phyloP scores from a whole-genome alignment of 2,797 vertebrate genomes.

The Synaphobranchus kaupii region DNA sequence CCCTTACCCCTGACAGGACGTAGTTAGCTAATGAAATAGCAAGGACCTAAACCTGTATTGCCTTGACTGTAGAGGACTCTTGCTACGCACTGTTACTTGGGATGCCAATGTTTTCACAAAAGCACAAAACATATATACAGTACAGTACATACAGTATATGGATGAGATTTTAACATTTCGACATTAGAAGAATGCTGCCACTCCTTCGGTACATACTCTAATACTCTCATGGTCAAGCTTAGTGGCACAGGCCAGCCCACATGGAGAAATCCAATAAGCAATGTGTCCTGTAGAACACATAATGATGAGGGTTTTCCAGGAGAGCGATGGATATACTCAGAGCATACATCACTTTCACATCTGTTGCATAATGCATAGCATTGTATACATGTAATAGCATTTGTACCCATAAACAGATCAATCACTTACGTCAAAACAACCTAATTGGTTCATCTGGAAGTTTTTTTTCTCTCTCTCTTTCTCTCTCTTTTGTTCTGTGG shows the following conservation, averaged over 20 bases:
- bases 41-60: background rate
- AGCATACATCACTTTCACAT: background rate
- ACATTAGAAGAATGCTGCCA: too few relatives aligned
- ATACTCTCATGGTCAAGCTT: background rate
- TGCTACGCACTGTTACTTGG: background rate
- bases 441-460: background rate
- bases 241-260: background rate
- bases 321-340: background rate
- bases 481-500: background rate
- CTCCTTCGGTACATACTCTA: background rate
- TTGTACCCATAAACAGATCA: background rate
- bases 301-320: background rate
- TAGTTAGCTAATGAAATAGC: background rate
- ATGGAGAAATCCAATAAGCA: background rate
- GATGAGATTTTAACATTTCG: too few relatives aligned
- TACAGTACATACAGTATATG: too few relatives aligned
- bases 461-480: background rate
- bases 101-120: background rate
- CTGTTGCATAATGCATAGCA: constrained; percentile 5
- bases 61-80: background rate
- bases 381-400: background rate
- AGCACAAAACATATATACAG: too few relatives aligned
- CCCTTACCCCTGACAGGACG: background rate
- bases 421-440: background rate
- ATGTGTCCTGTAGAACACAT: background rate